Conservation (phyloP, 2,797 vertebrate genomes). For the Rhinophrynus dorsalis region DNA sequence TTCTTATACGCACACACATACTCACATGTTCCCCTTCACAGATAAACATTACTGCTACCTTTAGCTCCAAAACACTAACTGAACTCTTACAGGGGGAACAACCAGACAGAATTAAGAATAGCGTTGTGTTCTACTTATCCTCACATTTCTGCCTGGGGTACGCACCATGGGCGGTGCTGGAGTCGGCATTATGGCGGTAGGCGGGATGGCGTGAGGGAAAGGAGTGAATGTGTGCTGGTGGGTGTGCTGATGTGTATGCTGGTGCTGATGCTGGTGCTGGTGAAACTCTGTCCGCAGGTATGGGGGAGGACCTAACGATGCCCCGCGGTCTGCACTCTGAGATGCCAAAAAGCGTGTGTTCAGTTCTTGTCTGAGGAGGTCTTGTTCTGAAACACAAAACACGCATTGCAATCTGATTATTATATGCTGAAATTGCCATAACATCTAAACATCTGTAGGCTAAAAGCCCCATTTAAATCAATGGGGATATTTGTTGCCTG, state of each 20-base stretch:
- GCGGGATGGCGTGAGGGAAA: slow-evolving; percentile 87
- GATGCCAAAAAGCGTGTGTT: slow-evolving; percentile 97
- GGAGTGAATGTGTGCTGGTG: slow-evolving; percentile 99
- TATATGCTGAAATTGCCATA: background rate
- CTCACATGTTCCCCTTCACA: too few relatives aligned
- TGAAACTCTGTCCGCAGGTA: slow-evolving; percentile 98
- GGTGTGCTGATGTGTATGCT: slow-evolving; percentile 98
- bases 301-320: slow-evolving; percentile 86
- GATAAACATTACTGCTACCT: too few relatives aligned
- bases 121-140: slow-evolving; percentile 86
- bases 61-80: too few relatives aligned
- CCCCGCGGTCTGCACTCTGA: slow-evolving; percentile 91
- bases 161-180: slow-evolving; percentile 98
- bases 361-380: slow-evolving; percentile 94
- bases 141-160: slow-evolving; percentile 97
- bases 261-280: slow-evolving; percentile 92
- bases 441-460: background rate
- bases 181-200: slow-evolving; percentile 92
- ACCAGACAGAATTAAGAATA: slow-evolving; percentile 51
- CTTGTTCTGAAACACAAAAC: slow-evolving; percentile 84
- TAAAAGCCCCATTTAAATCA: too few relatives aligned
- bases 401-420: background rate
- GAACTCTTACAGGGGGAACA: too few relatives aligned
- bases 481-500: too few relatives aligned
- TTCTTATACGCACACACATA: too few relatives aligned